phyloP scores from a whole-genome alignment of 2,888 invertebrate genomes.

The Drosophila birchii region DNA sequence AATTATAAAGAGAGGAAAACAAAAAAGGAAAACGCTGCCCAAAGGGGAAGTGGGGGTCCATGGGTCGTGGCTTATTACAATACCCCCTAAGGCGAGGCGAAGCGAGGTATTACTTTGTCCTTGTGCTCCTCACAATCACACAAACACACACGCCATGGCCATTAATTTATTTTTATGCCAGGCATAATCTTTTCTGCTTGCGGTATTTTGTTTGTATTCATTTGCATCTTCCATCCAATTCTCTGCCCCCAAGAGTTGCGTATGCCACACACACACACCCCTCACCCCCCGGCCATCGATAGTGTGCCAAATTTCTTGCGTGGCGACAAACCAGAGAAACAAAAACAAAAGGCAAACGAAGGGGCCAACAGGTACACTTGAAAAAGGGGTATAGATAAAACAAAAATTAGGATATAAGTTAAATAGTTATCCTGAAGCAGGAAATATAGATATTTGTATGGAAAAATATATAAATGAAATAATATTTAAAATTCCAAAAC shows the following conservation, averaged over 20 bases:
- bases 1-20: conserved; percentile 57
- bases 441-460: neutral
- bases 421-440: neutral
- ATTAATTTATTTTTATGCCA: conserved; percentile 77
- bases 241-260: neutral
- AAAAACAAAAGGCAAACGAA: conserved; percentile 19
- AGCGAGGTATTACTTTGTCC: conserved; percentile 64
- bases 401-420: neutral
- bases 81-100: conserved; percentile 51
- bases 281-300: conserved; percentile 22
- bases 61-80: conserved; percentile 62
- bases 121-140: conserved; percentile 50
- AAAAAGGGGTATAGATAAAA: neutral
- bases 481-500: too few species aligned
- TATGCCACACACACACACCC: conserved; percentile 4
- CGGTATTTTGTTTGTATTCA: conserved; percentile 47
- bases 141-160: conserved; percentile 49
- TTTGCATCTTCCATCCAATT: conserved; percentile 37
- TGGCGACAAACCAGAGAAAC: conserved; percentile 49
- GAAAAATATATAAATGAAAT: neutral
- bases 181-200: conserved; percentile 63
- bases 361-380: conserved; percentile 9
- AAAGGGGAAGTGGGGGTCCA: conserved; percentile 17
- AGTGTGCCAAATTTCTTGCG: conserved; percentile 43
- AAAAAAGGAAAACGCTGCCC: conserved; percentile 21